These are phyloP conservation scores for Ophthalmolycus amberensis DNA, from an alignment of 2,113 vertebrate species.

Conservation along the genomic window DNA sequence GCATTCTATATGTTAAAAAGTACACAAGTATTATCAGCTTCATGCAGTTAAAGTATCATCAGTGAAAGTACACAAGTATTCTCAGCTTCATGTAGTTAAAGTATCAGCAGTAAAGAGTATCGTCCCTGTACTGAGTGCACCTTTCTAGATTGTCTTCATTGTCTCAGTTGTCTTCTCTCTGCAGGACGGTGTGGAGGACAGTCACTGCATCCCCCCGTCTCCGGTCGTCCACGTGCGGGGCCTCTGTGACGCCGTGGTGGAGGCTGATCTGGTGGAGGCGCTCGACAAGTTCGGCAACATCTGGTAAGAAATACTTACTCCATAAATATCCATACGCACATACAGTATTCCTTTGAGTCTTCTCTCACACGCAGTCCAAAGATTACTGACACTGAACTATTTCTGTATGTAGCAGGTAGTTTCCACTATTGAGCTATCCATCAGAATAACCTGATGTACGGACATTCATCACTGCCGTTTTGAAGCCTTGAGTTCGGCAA, in stretches of 20 bases:
- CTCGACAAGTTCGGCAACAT: slow-evolving; percentile 93
- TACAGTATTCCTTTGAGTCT: not conserved
- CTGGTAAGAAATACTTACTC: slow-evolving; percentile 80
- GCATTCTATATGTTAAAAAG: not conserved
- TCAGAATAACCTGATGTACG: not conserved
- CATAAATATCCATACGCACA: not conserved
- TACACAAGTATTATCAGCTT: not conserved
- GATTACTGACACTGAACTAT: not conserved
- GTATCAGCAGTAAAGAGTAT: not conserved
- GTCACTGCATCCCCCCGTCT: slow-evolving; percentile 90
- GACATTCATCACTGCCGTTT: no score
- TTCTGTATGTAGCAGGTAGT: not conserved
- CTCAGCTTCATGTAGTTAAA: not conserved
- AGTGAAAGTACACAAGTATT: not conserved
- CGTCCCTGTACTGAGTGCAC: no score
- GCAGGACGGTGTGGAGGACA: slow-evolving; percentile 67
- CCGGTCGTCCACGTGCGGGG: slow-evolving; percentile 93
- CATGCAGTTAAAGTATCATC: not conserved
- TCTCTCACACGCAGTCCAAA: not conserved
- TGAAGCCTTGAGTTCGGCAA: no score
- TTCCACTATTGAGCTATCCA: not conserved
- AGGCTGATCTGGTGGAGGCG: slow-evolving; percentile 93
- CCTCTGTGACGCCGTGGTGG: slow-evolving; percentile 92
- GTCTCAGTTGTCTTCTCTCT: not conserved
- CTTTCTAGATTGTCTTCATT: no score